Conservation (phyloP, 2,113 vertebrate genomes). For the Climacteris rufus region DNA sequence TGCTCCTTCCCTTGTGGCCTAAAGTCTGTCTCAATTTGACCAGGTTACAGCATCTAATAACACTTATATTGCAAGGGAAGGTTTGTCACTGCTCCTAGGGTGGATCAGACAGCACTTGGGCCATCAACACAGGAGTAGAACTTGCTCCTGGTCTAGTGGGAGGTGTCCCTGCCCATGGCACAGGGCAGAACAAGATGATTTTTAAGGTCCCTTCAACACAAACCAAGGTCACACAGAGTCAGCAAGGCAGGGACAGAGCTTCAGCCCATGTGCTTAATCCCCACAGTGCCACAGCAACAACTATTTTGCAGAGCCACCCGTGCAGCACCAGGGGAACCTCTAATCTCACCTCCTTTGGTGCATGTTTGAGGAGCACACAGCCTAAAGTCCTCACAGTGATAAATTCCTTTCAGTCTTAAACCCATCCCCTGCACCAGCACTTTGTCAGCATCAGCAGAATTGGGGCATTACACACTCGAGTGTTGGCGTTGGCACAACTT, state of each 20-base stretch:
- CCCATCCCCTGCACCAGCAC: conserved; percentile 8
- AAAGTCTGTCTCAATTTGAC: not conserved
- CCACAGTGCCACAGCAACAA: not conserved
- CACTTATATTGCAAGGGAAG: not conserved
- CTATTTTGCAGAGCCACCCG: rapidly evolving
- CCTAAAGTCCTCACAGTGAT: not conserved
- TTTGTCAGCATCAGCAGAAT: conserved; percentile 54
- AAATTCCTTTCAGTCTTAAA: conserved; percentile 5
- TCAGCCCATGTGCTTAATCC: not conserved
- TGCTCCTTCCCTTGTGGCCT: not conserved
- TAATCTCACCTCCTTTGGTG: not conserved
- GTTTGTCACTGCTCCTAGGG: not conserved
- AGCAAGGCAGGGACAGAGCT: not conserved
- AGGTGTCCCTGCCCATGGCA: not conserved
- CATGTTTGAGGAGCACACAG: not conserved
- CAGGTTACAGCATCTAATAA: not conserved
- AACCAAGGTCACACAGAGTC: not conserved
- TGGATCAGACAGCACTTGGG: not conserved
- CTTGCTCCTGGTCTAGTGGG: not conserved
- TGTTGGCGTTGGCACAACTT: conserved; percentile 6
- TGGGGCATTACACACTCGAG: conserved; percentile 4
- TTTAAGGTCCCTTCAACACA: not conserved
- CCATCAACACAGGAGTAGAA: not conserved
- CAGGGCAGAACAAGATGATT: not conserved
- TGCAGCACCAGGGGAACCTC: not conserved